Conservation (phyloP, 1,140 invertebrate species). For the Trypoxylus dichotomus region DNA sequence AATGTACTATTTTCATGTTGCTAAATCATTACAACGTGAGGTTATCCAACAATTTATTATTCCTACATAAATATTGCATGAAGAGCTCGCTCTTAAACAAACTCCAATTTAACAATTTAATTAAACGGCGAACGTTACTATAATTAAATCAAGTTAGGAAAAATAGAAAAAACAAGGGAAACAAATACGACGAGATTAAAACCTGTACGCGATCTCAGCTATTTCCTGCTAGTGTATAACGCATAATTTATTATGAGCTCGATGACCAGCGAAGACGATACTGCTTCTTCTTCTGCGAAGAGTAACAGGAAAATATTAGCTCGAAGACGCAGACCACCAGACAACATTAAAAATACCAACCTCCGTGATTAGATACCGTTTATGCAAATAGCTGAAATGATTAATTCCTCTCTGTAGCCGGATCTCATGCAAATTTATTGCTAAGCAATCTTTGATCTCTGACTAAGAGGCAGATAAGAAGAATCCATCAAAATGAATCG, state of each 20-base stretch:
- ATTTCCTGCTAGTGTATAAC: constrained; percentile 15
- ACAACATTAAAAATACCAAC: constrained; percentile 13
- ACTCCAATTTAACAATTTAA: constrained; percentile 25
- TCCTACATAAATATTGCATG: neutral
- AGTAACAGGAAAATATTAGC: neutral
- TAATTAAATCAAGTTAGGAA: constrained; percentile 21
- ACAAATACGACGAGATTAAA: neutral
- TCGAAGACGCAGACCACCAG: constrained; percentile 3
- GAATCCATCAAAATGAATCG: neutral
- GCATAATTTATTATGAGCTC: neutral
- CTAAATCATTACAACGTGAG: constrained; percentile 17
- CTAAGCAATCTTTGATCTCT: constrained; percentile 13
- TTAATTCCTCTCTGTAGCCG: constrained; percentile 4
- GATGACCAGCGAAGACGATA: constrained; percentile 9
- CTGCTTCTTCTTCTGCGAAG: neutral
- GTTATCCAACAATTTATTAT: neutral
- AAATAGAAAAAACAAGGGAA: neutral
- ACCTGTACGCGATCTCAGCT: neutral
- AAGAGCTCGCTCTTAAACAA: constrained; percentile 9
- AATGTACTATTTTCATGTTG: constrained; percentile 22
- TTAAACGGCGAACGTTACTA: neutral
- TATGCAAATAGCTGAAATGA: constrained; percentile 13
- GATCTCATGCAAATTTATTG: constrained; percentile 16
- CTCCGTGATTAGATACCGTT: constrained; percentile 13
- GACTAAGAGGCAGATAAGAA: neutral